Conservation (phyloP, 2,797 vertebrate genomes). For the Apodemus agrarius region DNA sequence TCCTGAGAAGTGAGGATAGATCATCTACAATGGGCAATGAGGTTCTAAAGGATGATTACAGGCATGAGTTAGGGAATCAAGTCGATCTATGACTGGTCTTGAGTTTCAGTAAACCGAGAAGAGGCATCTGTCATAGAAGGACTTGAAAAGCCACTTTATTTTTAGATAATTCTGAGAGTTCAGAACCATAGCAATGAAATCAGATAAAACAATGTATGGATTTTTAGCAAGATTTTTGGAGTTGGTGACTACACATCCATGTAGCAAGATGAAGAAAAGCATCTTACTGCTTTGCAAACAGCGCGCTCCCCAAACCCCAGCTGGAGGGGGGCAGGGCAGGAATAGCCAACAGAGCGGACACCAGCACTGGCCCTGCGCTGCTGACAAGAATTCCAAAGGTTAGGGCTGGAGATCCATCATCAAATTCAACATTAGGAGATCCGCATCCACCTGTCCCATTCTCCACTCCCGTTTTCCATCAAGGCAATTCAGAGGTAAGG, state of each 20-base stretch:
- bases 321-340: not conserved
- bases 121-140: not conserved
- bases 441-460: slow-evolving; percentile 3
- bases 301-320: not conserved
- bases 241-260: not conserved
- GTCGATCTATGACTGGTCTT: not conserved
- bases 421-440: slow-evolving; percentile 41
- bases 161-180: not conserved
- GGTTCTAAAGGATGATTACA: not conserved
- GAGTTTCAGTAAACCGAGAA: not conserved
- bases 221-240: not conserved
- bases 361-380: not conserved
- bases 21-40: not conserved
- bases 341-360: not conserved
- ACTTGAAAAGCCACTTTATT: not conserved
- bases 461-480: not conserved
- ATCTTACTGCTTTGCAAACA: slow-evolving; percentile 20
- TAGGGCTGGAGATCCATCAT: not conserved
- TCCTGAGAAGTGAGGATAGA: not conserved
- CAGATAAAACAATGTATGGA: slow-evolving; percentile 3
- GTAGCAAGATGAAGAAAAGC: not conserved
- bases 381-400: not conserved
- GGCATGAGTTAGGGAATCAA: not conserved
- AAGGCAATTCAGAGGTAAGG: slow-evolving; percentile 62
- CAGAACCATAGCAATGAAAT: slow-evolving; percentile 12